A percentile compares a stretch with the other conserved stretches of the same genome.
phyloP scores from a whole-genome alignment of 1,140 invertebrate genomes.

The Zaprionus tsacasi region DNA sequence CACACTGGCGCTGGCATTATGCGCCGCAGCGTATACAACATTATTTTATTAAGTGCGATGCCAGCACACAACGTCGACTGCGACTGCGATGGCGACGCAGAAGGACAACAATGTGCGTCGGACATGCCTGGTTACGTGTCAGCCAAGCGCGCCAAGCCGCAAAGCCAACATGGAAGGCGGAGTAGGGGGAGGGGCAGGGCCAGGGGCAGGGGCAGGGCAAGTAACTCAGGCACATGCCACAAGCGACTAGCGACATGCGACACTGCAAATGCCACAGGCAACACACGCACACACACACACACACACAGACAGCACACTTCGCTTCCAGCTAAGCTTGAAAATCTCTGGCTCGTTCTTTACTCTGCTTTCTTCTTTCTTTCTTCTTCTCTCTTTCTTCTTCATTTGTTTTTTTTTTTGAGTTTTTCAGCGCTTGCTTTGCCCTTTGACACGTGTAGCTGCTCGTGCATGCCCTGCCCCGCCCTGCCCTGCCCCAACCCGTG shows the following conservation, averaged over 20 bases:
- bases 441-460: neutral
- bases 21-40: constrained; percentile 68
- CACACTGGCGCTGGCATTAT: constrained; percentile 50
- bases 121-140: constrained; percentile 41
- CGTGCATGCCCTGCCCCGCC: neutral
- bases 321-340: constrained; percentile 11
- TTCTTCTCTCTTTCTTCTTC: neutral
- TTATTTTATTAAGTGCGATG: constrained; percentile 76
- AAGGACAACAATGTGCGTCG: constrained; percentile 56
- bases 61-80: neutral
- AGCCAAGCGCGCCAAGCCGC: constrained; percentile 34
- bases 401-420: neutral
- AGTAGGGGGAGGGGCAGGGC: neutral
- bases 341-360: constrained; percentile 1
- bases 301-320: neutral
- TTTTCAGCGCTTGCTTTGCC: neutral
- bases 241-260: constrained; percentile 12
- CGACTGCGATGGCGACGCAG: neutral
- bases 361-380: neutral
- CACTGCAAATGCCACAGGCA: constrained; percentile 15
- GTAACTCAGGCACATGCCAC: constrained; percentile 20
- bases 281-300: neutral
- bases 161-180: constrained; percentile 13
- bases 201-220: neutral
- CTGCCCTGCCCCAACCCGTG: neutral